Base-by-base conservation (phyloP, 2,113 vertebrate species). In the Takifugu bimaculatus region DNA sequence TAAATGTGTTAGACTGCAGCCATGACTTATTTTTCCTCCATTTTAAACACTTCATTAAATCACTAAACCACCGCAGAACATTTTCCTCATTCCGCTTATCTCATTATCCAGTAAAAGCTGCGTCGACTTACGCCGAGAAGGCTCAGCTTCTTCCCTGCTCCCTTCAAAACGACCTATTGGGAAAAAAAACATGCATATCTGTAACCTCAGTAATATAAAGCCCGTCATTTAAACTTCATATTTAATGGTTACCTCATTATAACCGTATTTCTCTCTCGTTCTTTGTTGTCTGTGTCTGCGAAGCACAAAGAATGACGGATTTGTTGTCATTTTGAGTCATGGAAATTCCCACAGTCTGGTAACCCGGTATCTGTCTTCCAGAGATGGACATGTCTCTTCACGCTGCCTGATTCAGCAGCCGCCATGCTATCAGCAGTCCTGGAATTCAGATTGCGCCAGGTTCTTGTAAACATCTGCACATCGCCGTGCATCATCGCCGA, bases 51-150 rank as follows among this genome's bases (percentile, higher is more conserved):
- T 39, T 3, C 12, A 14, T 28, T 25, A n/a, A 53, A 25, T 35
- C 64, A 47, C 45, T 28, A 52, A 54, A 29, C 25, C 0, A 1
- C 15, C 13, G 0, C 28, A 51, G 39, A 39, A 10, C 35, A 39
- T 59, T 55, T 56, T 47, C 48, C 49, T 35, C 25, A 35, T 26
- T 45, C 2, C 39, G 42, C 53, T 60, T 0, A 4, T 14, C 13
- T 15, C 6, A 44, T 26, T 29, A 9, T 3, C 29, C n/a, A 26
- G 6, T 6, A 42, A 14, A 25, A 50, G 15, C 20, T 10, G 20
- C 32, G 68, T 54, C 32, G 68, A 87, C 91, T 88, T 89, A 92
- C 91, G 60, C 91, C 91, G 68, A 92, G 84, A 32, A 92, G 89
- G 60, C 88, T 90, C 45, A 90, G 74, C 57, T 92, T 92, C 75